A percentile compares a stretch with the other conserved stretches of the same genome.
These are phyloP conservation scores for Psittacus erithacus DNA, from an alignment of 2,113 vertebrate genomes.

Conservation along the genomic window DNA sequence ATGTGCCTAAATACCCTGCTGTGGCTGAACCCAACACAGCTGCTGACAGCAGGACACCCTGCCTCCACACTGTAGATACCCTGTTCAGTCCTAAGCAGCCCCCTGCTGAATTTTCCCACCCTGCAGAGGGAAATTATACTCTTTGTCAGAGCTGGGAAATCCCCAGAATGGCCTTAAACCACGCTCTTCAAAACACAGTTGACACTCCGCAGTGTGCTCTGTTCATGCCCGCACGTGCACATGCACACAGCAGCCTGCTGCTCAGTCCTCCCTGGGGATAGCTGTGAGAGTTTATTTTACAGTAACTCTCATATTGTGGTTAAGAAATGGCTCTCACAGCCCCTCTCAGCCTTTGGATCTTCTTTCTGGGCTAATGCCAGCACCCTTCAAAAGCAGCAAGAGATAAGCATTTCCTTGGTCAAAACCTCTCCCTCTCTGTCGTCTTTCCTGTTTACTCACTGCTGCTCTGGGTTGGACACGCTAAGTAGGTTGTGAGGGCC, in stretches of 20 bases:
- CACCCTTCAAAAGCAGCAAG: neutral
- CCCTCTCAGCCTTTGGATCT: neutral
- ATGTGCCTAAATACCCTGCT: neutral
- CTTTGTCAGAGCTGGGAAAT: slow-evolving; percentile 41
- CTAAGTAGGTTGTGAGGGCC: neutral
- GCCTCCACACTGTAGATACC: neutral
- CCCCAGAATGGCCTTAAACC: slow-evolving; percentile 46
- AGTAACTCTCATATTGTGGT: neutral
- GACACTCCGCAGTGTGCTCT: neutral
- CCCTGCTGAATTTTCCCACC: slow-evolving; percentile 24
- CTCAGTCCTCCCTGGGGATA: neutral
- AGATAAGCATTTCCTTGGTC: neutral
- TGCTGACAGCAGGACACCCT: neutral
- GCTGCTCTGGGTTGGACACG: neutral
- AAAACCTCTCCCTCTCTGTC: neutral
- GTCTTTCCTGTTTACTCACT: neutral
- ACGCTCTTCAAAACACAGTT: neutral
- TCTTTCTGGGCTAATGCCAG: neutral
- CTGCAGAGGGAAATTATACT: slow-evolving; percentile 3
- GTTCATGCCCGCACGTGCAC: slow-evolving; percentile 4
- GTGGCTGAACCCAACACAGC: neutral
- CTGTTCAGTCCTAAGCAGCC: neutral
- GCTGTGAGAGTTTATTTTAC: neutral
- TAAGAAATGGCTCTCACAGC: neutral
- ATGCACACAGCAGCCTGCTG: neutral